A percentile compares a stretch with the other conserved stretches of the same genome.
phyloP scores from a whole-genome alignment of 2,888 invertebrate species.

The Uropetala carovei region DNA sequence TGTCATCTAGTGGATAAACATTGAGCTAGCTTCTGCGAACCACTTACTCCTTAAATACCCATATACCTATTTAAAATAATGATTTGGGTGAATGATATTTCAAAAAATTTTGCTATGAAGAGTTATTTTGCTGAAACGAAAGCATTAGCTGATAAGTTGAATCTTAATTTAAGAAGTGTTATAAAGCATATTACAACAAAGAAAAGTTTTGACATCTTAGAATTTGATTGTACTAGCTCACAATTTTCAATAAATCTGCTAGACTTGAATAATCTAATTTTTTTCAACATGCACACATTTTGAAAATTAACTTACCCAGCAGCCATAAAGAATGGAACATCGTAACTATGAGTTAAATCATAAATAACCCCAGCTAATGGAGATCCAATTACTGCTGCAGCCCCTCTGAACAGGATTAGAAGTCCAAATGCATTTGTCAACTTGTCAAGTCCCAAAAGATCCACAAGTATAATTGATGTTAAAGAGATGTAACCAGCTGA shows the following conservation, averaged over 20 bases:
- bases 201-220: too few species aligned
- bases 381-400: constrained; percentile 92
- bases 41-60: too few species aligned
- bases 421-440: constrained; percentile 98
- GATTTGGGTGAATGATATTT: too few species aligned
- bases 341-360: constrained; percentile 89
- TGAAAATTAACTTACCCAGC: constrained; percentile 78
- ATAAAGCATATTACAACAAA: too few species aligned
- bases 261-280: not conserved
- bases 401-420: constrained; percentile 95
- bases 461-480: constrained; percentile 98
- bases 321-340: constrained; percentile 94
- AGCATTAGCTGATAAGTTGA: too few species aligned
- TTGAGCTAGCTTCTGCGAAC: too few species aligned
- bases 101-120: too few species aligned
- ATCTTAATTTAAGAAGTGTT: too few species aligned
- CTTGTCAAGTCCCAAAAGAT: constrained; percentile 95
- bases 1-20: too few species aligned
- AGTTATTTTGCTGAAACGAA: too few species aligned
- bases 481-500: constrained; percentile 97
- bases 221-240: not conserved
- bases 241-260: not conserved
- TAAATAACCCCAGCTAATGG: constrained; percentile 92
- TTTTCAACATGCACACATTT: not conserved
- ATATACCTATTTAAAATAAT: too few species aligned